Percentiles rank a stretch among this genome's conserved stretches.
Evolutionary conservation across 2,888 invertebrate genomes (phyloP).

Genomic region (Acanthosepion esculentum): DNA sequence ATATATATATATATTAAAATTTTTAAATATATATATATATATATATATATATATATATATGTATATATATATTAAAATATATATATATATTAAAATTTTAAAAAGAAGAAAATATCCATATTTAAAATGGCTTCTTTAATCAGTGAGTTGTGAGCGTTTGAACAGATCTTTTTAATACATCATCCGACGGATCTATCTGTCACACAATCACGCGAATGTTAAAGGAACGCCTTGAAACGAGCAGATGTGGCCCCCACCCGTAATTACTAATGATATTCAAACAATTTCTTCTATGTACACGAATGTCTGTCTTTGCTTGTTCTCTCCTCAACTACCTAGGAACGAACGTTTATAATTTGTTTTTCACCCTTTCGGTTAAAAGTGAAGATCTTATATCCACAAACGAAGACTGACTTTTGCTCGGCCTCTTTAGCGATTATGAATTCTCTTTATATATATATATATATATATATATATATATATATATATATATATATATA

Average conservation of each 20-base stretch:
- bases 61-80: too few relatives aligned
- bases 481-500: too few relatives aligned
- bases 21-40: too few relatives aligned
- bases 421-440: not conserved
- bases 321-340: not conserved
- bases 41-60: too few relatives aligned
- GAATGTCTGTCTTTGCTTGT: not conserved
- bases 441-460: not conserved
- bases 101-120: too few relatives aligned
- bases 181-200: too few relatives aligned
- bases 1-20: too few relatives aligned
- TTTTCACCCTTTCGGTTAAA: not conserved
- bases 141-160: too few relatives aligned
- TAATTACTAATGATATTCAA: not conserved
- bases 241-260: not conserved
- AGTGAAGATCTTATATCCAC: not conserved
- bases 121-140: too few relatives aligned
- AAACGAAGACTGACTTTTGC: not conserved
- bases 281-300: not conserved
- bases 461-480: too few relatives aligned
- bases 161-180: too few relatives aligned
- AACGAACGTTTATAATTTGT: not conserved
- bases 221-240: not conserved
- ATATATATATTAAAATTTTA: too few relatives aligned
- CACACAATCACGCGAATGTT: not conserved